Percentiles rank a stretch among this genome's conserved stretches.
Evolutionary conservation across 2,797 vertebrate genomes (phyloP).

Genomic region (Xiphorhynchus erythropygius): DNA sequence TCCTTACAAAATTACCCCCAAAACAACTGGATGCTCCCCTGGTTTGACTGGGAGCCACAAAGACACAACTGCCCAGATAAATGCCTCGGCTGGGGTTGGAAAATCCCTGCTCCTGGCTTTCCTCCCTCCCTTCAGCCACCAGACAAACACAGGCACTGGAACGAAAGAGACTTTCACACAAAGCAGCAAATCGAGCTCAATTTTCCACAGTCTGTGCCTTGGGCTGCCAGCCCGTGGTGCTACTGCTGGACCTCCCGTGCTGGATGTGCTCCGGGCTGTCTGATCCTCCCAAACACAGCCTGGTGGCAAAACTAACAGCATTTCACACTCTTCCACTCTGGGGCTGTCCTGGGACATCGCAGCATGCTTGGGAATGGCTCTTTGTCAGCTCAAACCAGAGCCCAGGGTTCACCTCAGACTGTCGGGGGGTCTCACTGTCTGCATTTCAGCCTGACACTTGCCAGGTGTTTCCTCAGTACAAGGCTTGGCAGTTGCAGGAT

Average conservation of each 20-base stretch:
- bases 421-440: background rate
- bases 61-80: background rate
- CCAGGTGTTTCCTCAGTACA: background rate
- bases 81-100: background rate
- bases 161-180: background rate
- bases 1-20: background rate
- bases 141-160: background rate
- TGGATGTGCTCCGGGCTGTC: background rate
- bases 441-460: background rate
- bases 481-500: background rate
- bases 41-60: fast-evolving
- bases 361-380: fast-evolving
- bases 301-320: background rate
- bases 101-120: background rate
- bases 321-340: background rate
- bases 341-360: background rate
- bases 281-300: background rate
- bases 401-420: background rate
- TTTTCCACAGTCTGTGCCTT: background rate
- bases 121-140: background rate
- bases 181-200: background rate
- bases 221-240: background rate
- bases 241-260: background rate
- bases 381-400: background rate
- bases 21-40: background rate